phyloP scores from a whole-genome alignment of 37 sponge, comb jelly and placozoan species.

The Halisarca cf. caerulea region DNA sequence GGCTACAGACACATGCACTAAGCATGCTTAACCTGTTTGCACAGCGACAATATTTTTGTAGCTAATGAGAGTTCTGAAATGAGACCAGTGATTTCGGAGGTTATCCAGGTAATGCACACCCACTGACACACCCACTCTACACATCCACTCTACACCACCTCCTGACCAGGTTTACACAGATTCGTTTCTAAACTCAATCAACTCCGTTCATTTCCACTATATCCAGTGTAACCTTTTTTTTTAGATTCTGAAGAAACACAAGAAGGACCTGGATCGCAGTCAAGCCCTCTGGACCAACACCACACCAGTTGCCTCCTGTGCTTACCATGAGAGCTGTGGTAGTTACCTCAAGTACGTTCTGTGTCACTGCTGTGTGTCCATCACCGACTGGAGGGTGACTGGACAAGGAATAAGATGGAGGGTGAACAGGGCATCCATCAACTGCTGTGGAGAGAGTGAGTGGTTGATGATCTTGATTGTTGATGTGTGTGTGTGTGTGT shows the following conservation, averaged over 20 bases:
- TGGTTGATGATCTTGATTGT: too few relatives aligned
- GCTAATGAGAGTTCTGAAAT: too few relatives aligned
- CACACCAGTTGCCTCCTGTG: conserved; percentile 65
- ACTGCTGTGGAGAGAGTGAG: conserved; percentile 82
- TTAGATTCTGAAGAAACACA: conserved; percentile 81
- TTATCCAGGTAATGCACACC: too few relatives aligned
- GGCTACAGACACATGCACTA: too few relatives aligned
- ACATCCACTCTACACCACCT: too few relatives aligned
- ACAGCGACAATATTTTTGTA: too few relatives aligned
- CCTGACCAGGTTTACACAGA: too few relatives aligned
- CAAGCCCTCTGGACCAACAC: conserved; percentile 75
- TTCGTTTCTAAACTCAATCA: too few relatives aligned
- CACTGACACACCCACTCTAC: too few relatives aligned
- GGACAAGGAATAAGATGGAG: conserved; percentile 87
- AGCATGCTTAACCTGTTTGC: too few relatives aligned
- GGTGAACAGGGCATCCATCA: conserved; percentile 68
- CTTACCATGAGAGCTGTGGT: conserved; percentile 71
- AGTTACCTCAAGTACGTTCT: conserved; percentile 42
- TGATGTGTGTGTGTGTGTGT: background rate
- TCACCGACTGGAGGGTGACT: conserved; percentile 81
- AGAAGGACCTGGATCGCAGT: conserved; percentile 78
- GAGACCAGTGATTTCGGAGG: too few relatives aligned
- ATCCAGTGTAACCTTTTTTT: background rate
- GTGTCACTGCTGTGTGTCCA: conserved; percentile 77
- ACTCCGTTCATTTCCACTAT: too few relatives aligned